Evolutionary conservation across 2,888 invertebrate species (phyloP).

Genomic region (Drosophila glabriapex): DNA sequence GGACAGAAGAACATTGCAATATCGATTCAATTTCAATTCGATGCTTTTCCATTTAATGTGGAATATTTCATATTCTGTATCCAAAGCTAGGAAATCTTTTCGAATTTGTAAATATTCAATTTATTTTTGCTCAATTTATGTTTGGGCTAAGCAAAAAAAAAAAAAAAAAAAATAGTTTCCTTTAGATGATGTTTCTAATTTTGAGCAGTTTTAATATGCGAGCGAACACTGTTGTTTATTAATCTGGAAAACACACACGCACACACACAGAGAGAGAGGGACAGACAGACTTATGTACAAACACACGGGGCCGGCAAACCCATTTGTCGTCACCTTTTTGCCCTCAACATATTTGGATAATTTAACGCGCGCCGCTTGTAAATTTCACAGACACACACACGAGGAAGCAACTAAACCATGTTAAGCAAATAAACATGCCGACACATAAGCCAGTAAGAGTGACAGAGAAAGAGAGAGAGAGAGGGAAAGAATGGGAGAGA

Average conservation of each 20-base stretch:
- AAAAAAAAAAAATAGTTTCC: neutral
- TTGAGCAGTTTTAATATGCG: neutral
- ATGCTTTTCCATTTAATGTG: neutral
- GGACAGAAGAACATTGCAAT: neutral
- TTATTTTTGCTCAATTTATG: neutral
- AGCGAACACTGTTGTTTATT: slow-evolving; percentile 10
- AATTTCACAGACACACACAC: slow-evolving; percentile 57
- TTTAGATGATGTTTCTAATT: neutral
- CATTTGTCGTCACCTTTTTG: slow-evolving; percentile 80
- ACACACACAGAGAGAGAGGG: neutral
- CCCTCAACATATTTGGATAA: slow-evolving; percentile 79
- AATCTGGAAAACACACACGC: slow-evolving; percentile 14
- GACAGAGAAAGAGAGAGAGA: slow-evolving; percentile 9
- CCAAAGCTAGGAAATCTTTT: neutral
- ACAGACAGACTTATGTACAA: slow-evolving; percentile 5
- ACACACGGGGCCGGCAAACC: slow-evolving; percentile 52
- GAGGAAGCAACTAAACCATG: slow-evolving; percentile 73
- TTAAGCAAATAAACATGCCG: slow-evolving; percentile 74
- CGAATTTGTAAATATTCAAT: neutral
- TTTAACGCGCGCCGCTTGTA: slow-evolving; percentile 80
- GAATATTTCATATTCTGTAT: neutral
- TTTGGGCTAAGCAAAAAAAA: too few species aligned
- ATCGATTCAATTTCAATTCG: neutral
- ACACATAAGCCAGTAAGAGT: neutral
- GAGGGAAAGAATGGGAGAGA: neutral